Evolutionary conservation across 2,797 vertebrate species (phyloP).

Genomic region (Danio jaintianensis): DNA sequence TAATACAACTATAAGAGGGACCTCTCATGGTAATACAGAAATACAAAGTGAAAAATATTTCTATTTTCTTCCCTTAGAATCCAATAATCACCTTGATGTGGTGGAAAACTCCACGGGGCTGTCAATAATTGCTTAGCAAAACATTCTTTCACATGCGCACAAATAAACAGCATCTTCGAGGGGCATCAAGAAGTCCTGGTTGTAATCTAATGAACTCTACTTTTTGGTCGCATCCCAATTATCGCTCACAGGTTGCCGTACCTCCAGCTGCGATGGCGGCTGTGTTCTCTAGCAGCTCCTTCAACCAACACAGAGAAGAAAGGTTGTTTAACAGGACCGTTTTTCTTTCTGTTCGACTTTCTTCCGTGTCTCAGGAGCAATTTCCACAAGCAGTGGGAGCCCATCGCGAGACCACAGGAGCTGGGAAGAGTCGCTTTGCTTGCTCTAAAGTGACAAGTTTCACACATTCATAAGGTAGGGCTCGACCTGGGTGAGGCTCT

Average conservation of each 20-base stretch:
- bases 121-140: conserved; percentile 40
- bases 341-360: conserved; percentile 44
- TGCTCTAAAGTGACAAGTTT: conserved; percentile 70
- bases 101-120: conserved; percentile 3
- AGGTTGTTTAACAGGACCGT: conserved; percentile 34
- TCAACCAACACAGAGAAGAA: conserved; percentile 12
- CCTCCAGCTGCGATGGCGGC: neutral
- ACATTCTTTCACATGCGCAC: conserved; percentile 30
- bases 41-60: neutral
- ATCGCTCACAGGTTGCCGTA: conserved; percentile 13
- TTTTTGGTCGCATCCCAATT: conserved; percentile 43
- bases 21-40: neutral
- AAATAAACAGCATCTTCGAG: conserved; percentile 39
- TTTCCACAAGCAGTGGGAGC: conserved; percentile 68
- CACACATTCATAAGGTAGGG: conserved; percentile 60
- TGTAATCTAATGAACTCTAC: conserved; percentile 52
- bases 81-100: conserved; percentile 21
- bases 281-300: conserved; percentile 17
- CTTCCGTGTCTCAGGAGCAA: conserved; percentile 67
- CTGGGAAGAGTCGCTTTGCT: conserved; percentile 63
- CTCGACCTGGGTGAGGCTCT: conserved; percentile 17
- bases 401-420: conserved; percentile 43
- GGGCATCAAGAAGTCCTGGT: conserved; percentile 11
- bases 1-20: conserved; percentile 13
- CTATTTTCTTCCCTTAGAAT: conserved; percentile 10